phyloP scores from a whole-genome alignment of 2,113 vertebrate species.

The Ellobius talpinus region DNA sequence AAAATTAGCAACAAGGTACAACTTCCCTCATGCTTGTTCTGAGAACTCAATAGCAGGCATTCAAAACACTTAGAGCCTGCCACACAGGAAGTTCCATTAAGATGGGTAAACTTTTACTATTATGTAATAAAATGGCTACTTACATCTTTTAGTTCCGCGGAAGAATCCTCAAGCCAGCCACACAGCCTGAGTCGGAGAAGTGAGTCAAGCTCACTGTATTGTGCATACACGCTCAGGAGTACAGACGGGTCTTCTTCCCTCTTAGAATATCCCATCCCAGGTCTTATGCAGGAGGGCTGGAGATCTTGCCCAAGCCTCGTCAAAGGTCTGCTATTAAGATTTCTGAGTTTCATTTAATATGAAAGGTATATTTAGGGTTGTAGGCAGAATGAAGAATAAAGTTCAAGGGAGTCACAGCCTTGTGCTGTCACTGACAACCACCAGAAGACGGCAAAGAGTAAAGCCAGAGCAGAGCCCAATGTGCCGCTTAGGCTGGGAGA shows the following conservation, averaged over 20 bases:
- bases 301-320: background rate
- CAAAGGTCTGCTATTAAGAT: background rate
- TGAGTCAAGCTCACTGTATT: background rate
- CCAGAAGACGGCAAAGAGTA: background rate
- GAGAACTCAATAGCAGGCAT: background rate
- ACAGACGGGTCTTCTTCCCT: background rate
- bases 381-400: background rate
- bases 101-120: slow-evolving; percentile 25
- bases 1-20: background rate
- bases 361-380: background rate
- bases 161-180: slow-evolving; percentile 27
- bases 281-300: background rate
- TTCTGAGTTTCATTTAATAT: slow-evolving; percentile 16
- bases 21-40: background rate
- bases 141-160: background rate
- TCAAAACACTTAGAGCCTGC: background rate
- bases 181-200: background rate
- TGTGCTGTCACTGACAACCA: background rate
- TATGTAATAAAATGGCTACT: slow-evolving; percentile 38
- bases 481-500: background rate
- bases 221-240: slow-evolving; percentile 8
- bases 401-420: background rate
- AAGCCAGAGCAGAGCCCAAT: background rate
- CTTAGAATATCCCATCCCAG: background rate
- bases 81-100: background rate